Evolutionary conservation across 2,797 vertebrate species (phyloP), one percentile per base, ranked within the genome.

Genomic region (Moxostoma hubbsi): DNA sequence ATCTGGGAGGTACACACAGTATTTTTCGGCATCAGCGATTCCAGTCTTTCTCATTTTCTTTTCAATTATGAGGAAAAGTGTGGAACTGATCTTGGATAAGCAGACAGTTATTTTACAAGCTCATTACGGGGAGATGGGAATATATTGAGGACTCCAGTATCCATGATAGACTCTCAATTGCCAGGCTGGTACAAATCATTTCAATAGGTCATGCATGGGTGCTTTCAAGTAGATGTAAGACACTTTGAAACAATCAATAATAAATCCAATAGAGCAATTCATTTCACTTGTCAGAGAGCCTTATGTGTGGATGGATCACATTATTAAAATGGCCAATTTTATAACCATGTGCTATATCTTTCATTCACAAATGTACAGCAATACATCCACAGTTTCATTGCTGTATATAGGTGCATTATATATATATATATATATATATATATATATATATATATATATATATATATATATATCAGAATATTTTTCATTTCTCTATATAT

Each of bases 261-360:
- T 67, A 45, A 66, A 67, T 53, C 55, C 55, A 73, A 73, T 67
- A 67, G 11, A 67, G 68, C 70, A 73, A 73, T 77, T 66, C 36
- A 72, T 57, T 71, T 6, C 1, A 53, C 11, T 66, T 47, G 18
- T 72, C 24, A 4, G 12, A 36, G 49, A 71, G 18, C 47, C 16
- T 24, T 55, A 36, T 53, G 57, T 76, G 53, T 51, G 12, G 50
- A 70, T 66, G 43, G 54, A 73, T 67, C 12, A 13, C 47, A 73
- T 12, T 67, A 54, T 65, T 46, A 18, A 51, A 72, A 59, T 58
- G 24, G 24, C 15, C 62, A 67, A 66, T 77, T 67, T 50, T 71
- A 58, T 63, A 46, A 50, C 10, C 6, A 12, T 55, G 7, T 13
- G 0, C 36, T 16, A 7, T n/a, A 12, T 68, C 24, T 50, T 71